Percentiles rank a stretch among this genome's conserved stretches.
Evolutionary conservation across 2,113 vertebrate genomes (phyloP).

Genomic region (Periophthalmus modestus): DNA sequence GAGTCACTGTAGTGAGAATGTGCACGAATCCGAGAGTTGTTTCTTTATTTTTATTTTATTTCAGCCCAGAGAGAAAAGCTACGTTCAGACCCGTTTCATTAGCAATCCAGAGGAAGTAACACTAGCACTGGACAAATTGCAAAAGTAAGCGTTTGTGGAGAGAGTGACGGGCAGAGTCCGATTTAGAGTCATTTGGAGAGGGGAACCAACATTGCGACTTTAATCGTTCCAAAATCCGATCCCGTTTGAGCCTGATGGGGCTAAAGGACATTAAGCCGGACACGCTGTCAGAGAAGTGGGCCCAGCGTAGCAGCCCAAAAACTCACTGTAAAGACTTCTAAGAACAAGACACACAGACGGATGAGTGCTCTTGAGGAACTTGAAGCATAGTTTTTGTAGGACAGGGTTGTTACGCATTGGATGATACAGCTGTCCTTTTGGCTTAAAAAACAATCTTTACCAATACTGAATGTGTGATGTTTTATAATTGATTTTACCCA

Average conservation of each 20-base stretch:
- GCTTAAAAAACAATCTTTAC: too few relatives aligned
- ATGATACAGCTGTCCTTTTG: not conserved
- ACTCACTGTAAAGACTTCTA: conserved; percentile 59
- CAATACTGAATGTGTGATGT: too few relatives aligned
- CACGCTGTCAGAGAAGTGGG: conserved; percentile 50
- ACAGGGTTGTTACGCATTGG: not conserved
- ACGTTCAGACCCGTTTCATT: conserved; percentile 26
- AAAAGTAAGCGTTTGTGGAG: conserved; percentile 14
- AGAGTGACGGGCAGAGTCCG: conserved; percentile 42
- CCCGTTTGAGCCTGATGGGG: conserved; percentile 51
- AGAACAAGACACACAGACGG: conserved; percentile 34
- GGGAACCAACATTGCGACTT: conserved; percentile 44
- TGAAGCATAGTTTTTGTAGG: conserved; percentile 23
- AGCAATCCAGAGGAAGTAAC: conserved; percentile 16
- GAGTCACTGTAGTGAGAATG: conserved; percentile 39
- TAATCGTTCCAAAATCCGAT: conserved; percentile 50
- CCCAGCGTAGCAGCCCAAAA: conserved; percentile 24
- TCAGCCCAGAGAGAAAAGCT: conserved; percentile 12
- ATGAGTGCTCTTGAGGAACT: conserved; percentile 38
- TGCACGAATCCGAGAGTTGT: conserved; percentile 6
- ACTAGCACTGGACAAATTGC: conserved; percentile 9
- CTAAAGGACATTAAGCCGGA: conserved; percentile 53
- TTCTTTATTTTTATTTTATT: conserved; percentile 2
- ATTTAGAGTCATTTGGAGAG: conserved; percentile 49
- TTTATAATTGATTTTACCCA: too few relatives aligned